These are phyloP conservation scores for Amphimallon solstitiale DNA, from an alignment of 2,888 invertebrate genomes.

Conservation along the genomic window DNA sequence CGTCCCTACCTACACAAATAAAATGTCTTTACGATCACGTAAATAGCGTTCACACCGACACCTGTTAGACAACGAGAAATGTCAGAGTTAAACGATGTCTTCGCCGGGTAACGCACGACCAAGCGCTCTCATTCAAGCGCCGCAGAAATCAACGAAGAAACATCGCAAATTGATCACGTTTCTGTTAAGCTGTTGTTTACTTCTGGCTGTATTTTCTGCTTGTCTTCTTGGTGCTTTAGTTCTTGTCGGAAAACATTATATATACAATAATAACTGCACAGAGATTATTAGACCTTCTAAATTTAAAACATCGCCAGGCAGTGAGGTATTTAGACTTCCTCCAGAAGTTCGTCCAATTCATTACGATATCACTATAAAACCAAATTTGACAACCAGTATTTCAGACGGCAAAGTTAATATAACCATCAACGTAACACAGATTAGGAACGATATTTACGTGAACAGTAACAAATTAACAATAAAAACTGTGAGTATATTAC, in stretches of 20 bases:
- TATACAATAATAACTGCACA: slow-evolving; percentile 33
- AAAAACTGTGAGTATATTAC: slow-evolving; percentile 60
- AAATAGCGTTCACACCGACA: neutral
- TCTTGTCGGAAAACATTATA: slow-evolving; percentile 52
- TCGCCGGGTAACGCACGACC: slow-evolving; percentile 18
- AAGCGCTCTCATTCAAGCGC: slow-evolving; percentile 2
- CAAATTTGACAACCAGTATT: slow-evolving; percentile 69
- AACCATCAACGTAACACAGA: slow-evolving; percentile 60
- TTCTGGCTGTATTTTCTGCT: slow-evolving; percentile 56
- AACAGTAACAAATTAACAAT: slow-evolving; percentile 66
- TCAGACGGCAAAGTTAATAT: slow-evolving; percentile 71
- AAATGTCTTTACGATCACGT: slow-evolving; percentile 10
- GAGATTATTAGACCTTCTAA: neutral
- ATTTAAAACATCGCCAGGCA: neutral
- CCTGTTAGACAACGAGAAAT: slow-evolving; percentile 14
- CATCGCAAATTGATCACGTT: slow-evolving; percentile 41
- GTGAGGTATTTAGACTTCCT: slow-evolving; percentile 66
- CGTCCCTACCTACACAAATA: slow-evolving; percentile 1
- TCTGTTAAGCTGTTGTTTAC: slow-evolving; percentile 56
- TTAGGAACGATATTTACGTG: slow-evolving; percentile 61
- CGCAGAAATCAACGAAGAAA: slow-evolving; percentile 2
- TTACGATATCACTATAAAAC: slow-evolving; percentile 73
- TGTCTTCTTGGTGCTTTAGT: slow-evolving; percentile 57
- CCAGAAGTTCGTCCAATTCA: slow-evolving; percentile 68
- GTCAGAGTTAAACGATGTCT: slow-evolving; percentile 17